Evolutionary conservation across 2,113 vertebrate genomes (phyloP).

Genomic region (Cochlearius cochlearius): DNA sequence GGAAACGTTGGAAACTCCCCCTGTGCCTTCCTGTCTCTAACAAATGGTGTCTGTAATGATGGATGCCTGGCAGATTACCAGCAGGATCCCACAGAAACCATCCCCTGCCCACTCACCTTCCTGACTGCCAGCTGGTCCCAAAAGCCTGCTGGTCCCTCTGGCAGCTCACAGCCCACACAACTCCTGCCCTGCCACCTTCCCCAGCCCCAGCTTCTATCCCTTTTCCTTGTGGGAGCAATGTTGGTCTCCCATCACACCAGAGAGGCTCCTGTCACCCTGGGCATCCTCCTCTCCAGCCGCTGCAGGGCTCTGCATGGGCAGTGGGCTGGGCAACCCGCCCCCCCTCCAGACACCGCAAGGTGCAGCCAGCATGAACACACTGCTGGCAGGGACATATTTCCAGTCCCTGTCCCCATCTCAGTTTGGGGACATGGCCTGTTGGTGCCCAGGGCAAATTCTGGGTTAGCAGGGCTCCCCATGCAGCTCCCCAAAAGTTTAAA

Average conservation of each 20-base stretch:
- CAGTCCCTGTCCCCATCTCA: fast-evolving
- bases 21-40: background rate
- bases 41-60: background rate
- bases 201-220: background rate
- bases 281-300: background rate
- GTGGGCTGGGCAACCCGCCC: background rate
- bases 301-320: fast-evolving
- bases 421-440: fast-evolving
- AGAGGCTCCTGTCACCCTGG: background rate
- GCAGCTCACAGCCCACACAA: background rate
- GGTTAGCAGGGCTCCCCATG: background rate
- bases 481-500: background rate
- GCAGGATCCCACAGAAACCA: background rate
- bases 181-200: background rate
- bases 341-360: background rate
- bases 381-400: background rate
- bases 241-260: fast-evolving
- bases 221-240: background rate
- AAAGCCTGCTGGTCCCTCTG: background rate
- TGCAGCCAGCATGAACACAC: background rate
- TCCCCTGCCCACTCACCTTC: background rate
- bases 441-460: background rate
- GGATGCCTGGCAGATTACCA: background rate
- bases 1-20: background rate
- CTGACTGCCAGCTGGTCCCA: background rate